Conservation (phyloP, 2,113 vertebrate species). For the Gobiocypris rarus region DNA sequence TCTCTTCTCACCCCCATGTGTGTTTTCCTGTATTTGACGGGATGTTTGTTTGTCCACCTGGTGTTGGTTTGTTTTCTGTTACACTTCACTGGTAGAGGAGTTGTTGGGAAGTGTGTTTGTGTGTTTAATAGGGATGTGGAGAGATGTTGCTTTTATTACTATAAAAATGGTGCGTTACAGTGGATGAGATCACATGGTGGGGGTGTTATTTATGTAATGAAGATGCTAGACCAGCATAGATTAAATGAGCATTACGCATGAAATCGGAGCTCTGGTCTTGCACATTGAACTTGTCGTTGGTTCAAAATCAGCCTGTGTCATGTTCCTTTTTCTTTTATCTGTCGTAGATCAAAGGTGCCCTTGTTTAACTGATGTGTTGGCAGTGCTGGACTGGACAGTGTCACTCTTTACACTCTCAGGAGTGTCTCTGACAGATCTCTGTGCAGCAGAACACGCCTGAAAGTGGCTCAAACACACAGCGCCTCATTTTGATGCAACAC, state of each 20-base stretch:
- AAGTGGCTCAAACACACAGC: too few species aligned
- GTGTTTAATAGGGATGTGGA: conserved; percentile 14
- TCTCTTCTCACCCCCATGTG: neutral
- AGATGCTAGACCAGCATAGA: neutral
- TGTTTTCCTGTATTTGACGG: conserved; percentile 42
- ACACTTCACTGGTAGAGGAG: conserved; percentile 47
- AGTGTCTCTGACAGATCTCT: neutral
- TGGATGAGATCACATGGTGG: neutral
- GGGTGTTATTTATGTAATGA: neutral
- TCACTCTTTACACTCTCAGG: neutral
- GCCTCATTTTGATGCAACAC: too few species aligned
- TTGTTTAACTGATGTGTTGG: conserved; percentile 26
- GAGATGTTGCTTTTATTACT: conserved; percentile 39
- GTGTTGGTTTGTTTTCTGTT: conserved; percentile 68
- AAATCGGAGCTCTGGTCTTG: neutral
- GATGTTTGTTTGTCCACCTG: conserved; percentile 77
- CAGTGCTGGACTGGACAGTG: conserved; percentile 23
- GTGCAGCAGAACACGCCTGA: neutral
- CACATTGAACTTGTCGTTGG: neutral
- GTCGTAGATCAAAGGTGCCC: conserved; percentile 39
- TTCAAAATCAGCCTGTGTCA: neutral
- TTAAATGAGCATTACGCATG: neutral
- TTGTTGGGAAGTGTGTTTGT: conserved; percentile 18
- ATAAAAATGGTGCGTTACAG: neutral
- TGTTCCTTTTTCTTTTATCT: neutral